Base-by-base conservation (phyloP, 2,113 vertebrate genomes). In the Athene cunicularia region DNA sequence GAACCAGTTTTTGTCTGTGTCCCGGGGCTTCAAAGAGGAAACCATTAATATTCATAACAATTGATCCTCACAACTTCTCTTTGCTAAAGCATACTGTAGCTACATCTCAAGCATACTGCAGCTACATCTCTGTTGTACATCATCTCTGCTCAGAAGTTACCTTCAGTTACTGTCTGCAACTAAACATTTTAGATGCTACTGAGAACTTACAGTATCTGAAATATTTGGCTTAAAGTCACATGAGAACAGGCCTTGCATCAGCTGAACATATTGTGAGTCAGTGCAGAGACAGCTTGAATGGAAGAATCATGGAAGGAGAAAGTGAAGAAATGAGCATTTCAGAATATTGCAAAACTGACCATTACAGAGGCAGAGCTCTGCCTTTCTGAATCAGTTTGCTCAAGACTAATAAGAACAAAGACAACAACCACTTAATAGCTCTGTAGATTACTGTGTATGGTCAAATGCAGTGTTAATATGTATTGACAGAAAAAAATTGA, bases 21-120 rank as follows among this genome's bases (percentile, higher is more conserved):
- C 49, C n/a, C 35, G 27, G 26, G 14, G 21, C 33, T 93, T 83
- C 41, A 47, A 73, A 77, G 47, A 83, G 23, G 52, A 90, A 77
- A 41, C 11, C 2, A 80, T 59, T 30, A 58, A 47, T 80, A 52
- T 58, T 71, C 33, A 2, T 74, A 30, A 17, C 30, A 53, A 18
- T 19, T 66, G 37, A 37, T 43, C 33, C 43, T 85, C 52, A 39
- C 1, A 2, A 33, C 32, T 82, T 56, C 37, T 86, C 3, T 86
- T 83, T 47, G 62, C 45, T 35, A 53, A 84, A 76, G 20, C 16
- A 11, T 16, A 23, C 22, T 0, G 1, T 67, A 77, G 14, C 32
- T 86, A 1, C 2, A 0, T 75, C 90, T 64, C n/a, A 84, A 76
- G 20, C 16, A 11, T 16, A 23, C 22, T 0, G 1, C 72, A 77